phyloP scores from a whole-genome alignment of 2,113 vertebrate genomes.

The Mormyrus lacerda region DNA sequence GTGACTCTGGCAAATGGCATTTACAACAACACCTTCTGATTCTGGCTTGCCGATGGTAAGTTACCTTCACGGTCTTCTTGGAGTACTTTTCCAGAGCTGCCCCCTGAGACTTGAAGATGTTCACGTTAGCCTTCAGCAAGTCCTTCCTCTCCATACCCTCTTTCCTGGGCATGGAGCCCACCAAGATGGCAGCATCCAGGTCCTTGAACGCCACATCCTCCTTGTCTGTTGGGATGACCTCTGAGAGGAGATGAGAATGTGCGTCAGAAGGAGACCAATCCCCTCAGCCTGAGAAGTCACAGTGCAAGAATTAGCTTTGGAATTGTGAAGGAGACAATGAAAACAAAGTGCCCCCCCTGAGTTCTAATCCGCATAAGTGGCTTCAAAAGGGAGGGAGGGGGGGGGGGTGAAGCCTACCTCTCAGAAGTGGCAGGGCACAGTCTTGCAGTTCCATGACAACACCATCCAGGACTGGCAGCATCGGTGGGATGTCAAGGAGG shows the following conservation, averaged over 20 bases:
- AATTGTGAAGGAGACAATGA: background rate
- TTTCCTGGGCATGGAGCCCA: slow-evolving; percentile 80
- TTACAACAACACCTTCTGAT: background rate
- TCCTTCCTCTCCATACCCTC: slow-evolving; percentile 88
- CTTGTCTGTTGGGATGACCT: slow-evolving; percentile 78
- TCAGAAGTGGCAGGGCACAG: slow-evolving; percentile 72
- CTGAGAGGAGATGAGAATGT: slow-evolving; percentile 37
- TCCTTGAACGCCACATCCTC: slow-evolving; percentile 80
- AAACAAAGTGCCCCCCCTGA: background rate
- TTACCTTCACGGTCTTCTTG: slow-evolving; percentile 82
- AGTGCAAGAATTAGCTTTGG: background rate
- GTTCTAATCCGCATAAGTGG: background rate
- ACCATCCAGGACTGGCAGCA: slow-evolving; percentile 74
- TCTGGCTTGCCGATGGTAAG: background rate
- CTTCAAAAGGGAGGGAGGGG: background rate
- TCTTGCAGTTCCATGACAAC: slow-evolving; percentile 84
- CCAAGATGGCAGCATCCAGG: slow-evolving; percentile 73
- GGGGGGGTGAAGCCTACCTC: slow-evolving; percentile 50
- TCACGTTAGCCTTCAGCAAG: slow-evolving; percentile 78
- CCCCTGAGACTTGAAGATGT: slow-evolving; percentile 82
- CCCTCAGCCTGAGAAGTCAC: background rate
- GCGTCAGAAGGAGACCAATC: background rate
- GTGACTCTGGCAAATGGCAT: background rate
- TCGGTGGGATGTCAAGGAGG: slow-evolving; percentile 73
- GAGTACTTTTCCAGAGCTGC: slow-evolving; percentile 74